Conservation (phyloP, 2,113 vertebrate species). For the Atlantisia rogersi region DNA sequence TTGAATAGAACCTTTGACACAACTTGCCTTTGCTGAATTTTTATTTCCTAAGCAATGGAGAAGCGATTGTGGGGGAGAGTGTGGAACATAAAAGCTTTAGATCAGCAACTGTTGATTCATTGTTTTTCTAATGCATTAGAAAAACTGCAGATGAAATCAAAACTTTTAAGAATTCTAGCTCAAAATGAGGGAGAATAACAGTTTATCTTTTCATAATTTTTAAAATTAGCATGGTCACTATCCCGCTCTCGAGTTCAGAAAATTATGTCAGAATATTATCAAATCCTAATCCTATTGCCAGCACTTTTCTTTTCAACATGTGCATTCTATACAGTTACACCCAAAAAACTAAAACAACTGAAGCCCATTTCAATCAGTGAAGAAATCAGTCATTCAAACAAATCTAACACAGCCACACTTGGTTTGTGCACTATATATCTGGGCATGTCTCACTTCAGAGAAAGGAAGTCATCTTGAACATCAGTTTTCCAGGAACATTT, state of each 20-base stretch:
- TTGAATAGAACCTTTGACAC: not conserved
- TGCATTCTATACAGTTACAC: not conserved
- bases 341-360: not conserved
- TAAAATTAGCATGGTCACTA: not conserved
- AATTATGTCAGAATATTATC: not conserved
- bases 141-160: not conserved
- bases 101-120: not conserved
- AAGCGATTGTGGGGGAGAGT: not conserved
- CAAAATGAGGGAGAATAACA: not conserved
- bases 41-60: not conserved
- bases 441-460: not conserved
- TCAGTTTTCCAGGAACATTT: too few relatives aligned
- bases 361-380: not conserved
- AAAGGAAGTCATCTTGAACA: too few relatives aligned
- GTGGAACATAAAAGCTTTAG: conserved; percentile 1
- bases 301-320: not conserved
- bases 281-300: not conserved
- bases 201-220: not conserved
- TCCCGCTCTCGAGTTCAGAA: not conserved
- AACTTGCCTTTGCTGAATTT: not conserved
- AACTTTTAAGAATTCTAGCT: not conserved
- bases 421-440: not conserved
- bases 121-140: not conserved
- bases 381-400: not conserved
- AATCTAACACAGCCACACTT: not conserved